Percentiles rank a stretch among this genome's conserved stretches.
phyloP scores from a whole-genome alignment of 2,888 invertebrate species.

The Sinopyrophorus schimmeli region DNA sequence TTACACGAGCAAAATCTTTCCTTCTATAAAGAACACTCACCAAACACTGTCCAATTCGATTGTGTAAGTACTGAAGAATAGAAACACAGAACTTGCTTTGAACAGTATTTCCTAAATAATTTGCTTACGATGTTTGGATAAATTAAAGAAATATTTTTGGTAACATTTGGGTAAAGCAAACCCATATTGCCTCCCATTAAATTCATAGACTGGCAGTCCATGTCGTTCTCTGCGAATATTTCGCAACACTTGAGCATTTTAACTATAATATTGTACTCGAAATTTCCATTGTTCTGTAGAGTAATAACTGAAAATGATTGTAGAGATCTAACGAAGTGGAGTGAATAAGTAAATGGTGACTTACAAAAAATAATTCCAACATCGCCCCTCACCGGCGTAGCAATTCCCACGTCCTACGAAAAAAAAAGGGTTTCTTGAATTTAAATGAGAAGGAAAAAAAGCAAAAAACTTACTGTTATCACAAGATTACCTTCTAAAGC shows the following conservation, averaged over 20 bases:
- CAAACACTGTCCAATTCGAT: constrained; percentile 42
- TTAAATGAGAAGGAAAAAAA: neutral
- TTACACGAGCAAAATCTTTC: too few species aligned
- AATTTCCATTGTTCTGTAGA: constrained; percentile 36
- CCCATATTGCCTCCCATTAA: constrained; percentile 53
- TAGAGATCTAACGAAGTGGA: neutral
- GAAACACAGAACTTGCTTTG: neutral
- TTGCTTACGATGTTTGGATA: constrained; percentile 53
- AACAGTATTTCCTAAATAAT: neutral
- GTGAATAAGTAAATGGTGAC: constrained; percentile 13
- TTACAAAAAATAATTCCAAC: constrained; percentile 47
- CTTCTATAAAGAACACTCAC: too few species aligned
- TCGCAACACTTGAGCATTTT: constrained; percentile 49
- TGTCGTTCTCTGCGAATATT: constrained; percentile 39
- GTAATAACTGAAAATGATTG: constrained; percentile 40
- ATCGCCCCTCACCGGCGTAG: constrained; percentile 40
- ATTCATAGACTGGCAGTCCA: constrained; percentile 47
- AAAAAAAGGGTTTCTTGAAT: neutral
- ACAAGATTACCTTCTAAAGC: constrained; percentile 34
- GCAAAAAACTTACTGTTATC: constrained; percentile 32
- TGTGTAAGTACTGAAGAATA: constrained; percentile 41
- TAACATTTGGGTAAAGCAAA: constrained; percentile 38
- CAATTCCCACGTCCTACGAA: constrained; percentile 42
- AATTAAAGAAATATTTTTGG: constrained; percentile 50
- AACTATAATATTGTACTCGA: constrained; percentile 40